Evolutionary conservation across 2,113 vertebrate genomes (phyloP).

Genomic region (Nyctibius bracteatus): DNA sequence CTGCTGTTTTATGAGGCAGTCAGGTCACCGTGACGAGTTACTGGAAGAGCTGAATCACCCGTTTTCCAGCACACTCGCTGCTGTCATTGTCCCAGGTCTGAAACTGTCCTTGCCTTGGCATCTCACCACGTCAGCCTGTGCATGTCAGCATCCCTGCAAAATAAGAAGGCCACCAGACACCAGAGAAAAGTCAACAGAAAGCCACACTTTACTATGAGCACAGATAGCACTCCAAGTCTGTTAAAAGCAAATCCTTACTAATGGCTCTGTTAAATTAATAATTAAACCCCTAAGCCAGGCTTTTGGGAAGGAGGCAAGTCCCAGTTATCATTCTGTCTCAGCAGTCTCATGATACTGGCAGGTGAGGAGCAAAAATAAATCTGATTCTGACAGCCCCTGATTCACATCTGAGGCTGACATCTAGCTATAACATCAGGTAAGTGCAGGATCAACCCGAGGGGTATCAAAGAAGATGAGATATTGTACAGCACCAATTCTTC

Average conservation of each 20-base stretch:
- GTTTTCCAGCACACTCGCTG: neutral
- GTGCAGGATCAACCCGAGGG: neutral
- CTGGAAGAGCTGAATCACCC: neutral
- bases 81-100: neutral
- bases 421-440: constrained; percentile 56
- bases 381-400: neutral
- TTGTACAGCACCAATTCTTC: neutral
- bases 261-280: neutral
- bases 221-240: neutral
- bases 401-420: constrained; percentile 58
- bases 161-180: neutral
- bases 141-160: neutral
- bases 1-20: neutral
- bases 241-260: neutral
- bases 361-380: neutral
- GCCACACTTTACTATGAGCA: neutral
- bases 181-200: neutral
- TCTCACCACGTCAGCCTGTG: neutral
- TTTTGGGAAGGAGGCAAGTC: neutral
- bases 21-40: neutral
- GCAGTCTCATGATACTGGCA: rapidly evolving
- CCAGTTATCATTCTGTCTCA: neutral
- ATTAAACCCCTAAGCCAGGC: neutral
- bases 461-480: neutral
- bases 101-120: neutral